A percentile compares a stretch with the other conserved stretches of the same genome.
These are phyloP conservation scores for Lutjanus campechanus DNA, from an alignment of 2,797 vertebrate genomes.

Conservation along the genomic window DNA sequence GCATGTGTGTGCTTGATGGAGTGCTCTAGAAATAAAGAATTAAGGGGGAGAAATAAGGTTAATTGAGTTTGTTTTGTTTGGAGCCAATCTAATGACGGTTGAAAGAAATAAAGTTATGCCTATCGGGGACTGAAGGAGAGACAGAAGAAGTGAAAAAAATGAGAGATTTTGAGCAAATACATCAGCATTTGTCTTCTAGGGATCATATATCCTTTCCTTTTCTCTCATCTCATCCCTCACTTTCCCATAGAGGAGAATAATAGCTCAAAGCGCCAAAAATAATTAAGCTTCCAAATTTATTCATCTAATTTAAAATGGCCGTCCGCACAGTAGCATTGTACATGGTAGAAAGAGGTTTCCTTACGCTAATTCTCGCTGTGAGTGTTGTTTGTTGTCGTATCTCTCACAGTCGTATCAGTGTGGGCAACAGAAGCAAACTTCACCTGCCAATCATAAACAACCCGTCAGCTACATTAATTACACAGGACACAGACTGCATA, in stretches of 20 bases:
- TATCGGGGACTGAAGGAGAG: slow-evolving; percentile 52
- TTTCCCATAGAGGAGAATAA: slow-evolving; percentile 77
- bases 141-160: slow-evolving; percentile 33
- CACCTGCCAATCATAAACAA: slow-evolving; percentile 73
- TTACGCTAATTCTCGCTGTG: slow-evolving; percentile 77
- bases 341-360: slow-evolving; percentile 54
- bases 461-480: slow-evolving; percentile 56
- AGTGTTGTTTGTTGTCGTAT: slow-evolving; percentile 78
- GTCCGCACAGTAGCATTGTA: slow-evolving; percentile 61
- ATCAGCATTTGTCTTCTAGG: slow-evolving; percentile 78
- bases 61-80: slow-evolving; percentile 79
- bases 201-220: slow-evolving; percentile 62
- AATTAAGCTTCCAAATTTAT: slow-evolving; percentile 84
- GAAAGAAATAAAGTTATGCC: slow-evolving; percentile 70
- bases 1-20: slow-evolving; percentile 11
- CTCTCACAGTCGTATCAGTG: slow-evolving; percentile 57
- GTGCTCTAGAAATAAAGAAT: slow-evolving; percentile 44
- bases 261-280: slow-evolving; percentile 85
- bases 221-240: slow-evolving; percentile 60
- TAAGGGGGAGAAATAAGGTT: slow-evolving; percentile 67
- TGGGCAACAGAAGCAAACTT: slow-evolving; percentile 56
- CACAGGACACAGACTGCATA: slow-evolving; percentile 5
- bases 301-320: slow-evolving; percentile 83
- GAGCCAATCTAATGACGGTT: slow-evolving; percentile 64
- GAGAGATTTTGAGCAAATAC: slow-evolving; percentile 51